phyloP scores from a whole-genome alignment of 2,888 invertebrate species.

The Dryocosmus kuriphilus region DNA sequence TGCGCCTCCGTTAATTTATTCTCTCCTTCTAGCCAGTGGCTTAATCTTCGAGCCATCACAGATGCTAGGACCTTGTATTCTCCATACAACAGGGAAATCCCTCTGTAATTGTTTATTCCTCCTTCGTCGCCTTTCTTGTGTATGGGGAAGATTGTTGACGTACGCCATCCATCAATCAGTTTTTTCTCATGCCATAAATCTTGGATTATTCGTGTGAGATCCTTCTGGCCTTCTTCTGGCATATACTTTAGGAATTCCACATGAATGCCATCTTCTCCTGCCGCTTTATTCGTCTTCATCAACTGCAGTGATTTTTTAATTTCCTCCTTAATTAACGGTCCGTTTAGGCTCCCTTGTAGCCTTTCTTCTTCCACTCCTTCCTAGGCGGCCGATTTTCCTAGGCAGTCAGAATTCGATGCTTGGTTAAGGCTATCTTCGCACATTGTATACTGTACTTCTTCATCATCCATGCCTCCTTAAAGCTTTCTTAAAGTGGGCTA shows the following conservation, averaged over 20 bases:
- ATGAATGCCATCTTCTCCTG: background rate
- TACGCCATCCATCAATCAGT: background rate
- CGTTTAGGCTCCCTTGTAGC: no score
- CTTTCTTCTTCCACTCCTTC: no score
- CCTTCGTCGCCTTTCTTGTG: background rate
- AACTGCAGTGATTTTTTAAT: no score
- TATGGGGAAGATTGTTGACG: background rate
- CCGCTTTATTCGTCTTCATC: no score
- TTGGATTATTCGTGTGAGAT: background rate
- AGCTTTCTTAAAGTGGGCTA: background rate
- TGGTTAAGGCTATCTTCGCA: no score
- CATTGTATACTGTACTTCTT: no score
- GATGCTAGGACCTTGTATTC: background rate
- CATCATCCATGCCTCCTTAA: background rate
- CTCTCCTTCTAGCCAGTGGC: no score
- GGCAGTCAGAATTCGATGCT: no score
- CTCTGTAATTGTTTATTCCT: no score
- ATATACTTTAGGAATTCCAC: background rate
- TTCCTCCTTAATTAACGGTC: no score
- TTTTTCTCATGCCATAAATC: background rate
- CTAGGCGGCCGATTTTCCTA: no score
- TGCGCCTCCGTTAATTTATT: no score
- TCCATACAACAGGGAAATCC: background rate
- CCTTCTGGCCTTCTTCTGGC: background rate
- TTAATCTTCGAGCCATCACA: background rate